Base-by-base conservation (phyloP, 35 echinoderm and acorn worm species). In the Patiria miniata region DNA sequence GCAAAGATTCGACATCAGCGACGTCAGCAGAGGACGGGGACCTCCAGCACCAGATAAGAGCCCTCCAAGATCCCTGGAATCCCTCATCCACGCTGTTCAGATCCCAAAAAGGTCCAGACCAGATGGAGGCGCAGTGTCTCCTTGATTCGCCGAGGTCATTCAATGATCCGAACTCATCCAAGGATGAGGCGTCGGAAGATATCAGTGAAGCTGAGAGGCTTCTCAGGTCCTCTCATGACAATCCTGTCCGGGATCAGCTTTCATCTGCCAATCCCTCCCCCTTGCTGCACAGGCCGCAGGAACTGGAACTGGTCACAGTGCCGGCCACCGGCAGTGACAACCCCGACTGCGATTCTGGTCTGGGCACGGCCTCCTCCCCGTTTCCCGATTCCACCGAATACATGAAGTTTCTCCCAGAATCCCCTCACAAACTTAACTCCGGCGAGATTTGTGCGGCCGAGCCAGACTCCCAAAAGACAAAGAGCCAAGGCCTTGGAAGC, bases 291-390 rank as follows among this genome's bases (percentile, higher is more conserved):
- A 30, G 65, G 30, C 65, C 65, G 14, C 26, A 73, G 15, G 34
- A 73, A 73, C 65, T 73, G 21, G 65, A 36, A 8, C 65, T 73
- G 22, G 8, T 4, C 0, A 23, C 15, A 26, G 65, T 73, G 23
- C 65, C 65, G 14, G 26, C 65, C 34, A 10, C 65, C 34, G 26
- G 34, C 29, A 73, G 29, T 3, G 65, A 73, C 19, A 16, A 32
- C 29, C 65, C 65, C 14, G 65, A 73, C 34, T 32, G 34, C 15
- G 65, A 73, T 73, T 73, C 65, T 32, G 65, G 65, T 73, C 65
- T 73, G 34, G 65, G 65, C 29, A 73, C 65, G 14, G 65, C 65
- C 65, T 73, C 65, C 65, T 73, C 65, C 14, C 29, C 65, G 10
- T 34, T 73, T 14, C 65, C 65, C 34, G 65, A 73, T 14, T 73